Percentiles rank a stretch among this genome's conserved stretches.
These are phyloP conservation scores for Diloba caeruleocephala DNA, from an alignment of 2,888 invertebrate genomes.

Conservation along the genomic window DNA sequence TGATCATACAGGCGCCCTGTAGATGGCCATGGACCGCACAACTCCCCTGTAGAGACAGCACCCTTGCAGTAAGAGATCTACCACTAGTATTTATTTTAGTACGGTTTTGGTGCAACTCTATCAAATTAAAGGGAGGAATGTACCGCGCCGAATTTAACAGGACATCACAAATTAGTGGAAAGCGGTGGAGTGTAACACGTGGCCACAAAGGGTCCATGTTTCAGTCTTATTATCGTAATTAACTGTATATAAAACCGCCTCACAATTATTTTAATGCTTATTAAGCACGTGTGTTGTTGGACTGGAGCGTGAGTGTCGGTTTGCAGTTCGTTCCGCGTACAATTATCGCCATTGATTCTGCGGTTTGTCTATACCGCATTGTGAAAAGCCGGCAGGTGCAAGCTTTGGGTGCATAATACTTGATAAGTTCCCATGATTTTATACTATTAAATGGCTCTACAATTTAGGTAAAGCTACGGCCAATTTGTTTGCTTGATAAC, in stretches of 20 bases:
- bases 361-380: slow-evolving; percentile 65
- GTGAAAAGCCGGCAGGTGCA: slow-evolving; percentile 72
- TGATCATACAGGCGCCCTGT: too few species aligned
- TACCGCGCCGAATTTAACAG: slow-evolving; percentile 64
- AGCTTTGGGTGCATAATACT: slow-evolving; percentile 21
- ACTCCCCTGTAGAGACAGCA: too few species aligned
- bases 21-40: too few species aligned
- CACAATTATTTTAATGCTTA: slow-evolving; percentile 83
- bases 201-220: slow-evolving; percentile 76
- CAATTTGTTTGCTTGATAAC: slow-evolving; percentile 17
- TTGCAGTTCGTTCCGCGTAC: slow-evolving; percentile 69
- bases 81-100: too few species aligned
- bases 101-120: slow-evolving; percentile 12
- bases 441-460: slow-evolving; percentile 18
- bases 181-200: slow-evolving; percentile 76
- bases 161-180: slow-evolving; percentile 85
- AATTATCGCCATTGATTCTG: slow-evolving; percentile 88
- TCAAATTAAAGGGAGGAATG: slow-evolving; percentile 29
- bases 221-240: slow-evolving; percentile 84
- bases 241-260: slow-evolving; percentile 84
- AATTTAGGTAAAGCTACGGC: too few species aligned
- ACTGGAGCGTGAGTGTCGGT: slow-evolving; percentile 75
- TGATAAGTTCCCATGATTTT: slow-evolving; percentile 59
- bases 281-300: slow-evolving; percentile 84
- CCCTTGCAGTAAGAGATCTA: too few species aligned